Conservation (phyloP, 2,797 vertebrate species). For the Craterocephalus amniculus region DNA sequence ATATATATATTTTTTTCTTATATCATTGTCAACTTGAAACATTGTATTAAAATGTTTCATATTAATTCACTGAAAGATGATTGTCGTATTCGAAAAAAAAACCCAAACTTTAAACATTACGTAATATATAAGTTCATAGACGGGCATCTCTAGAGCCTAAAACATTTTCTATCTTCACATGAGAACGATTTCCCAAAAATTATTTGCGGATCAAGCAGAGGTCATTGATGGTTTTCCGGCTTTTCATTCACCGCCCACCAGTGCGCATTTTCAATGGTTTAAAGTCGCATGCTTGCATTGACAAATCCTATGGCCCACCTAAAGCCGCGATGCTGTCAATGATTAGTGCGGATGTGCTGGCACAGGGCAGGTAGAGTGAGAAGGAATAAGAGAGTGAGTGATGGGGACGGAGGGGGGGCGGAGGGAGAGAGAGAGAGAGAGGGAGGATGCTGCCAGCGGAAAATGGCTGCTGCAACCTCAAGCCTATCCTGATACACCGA, state of each 20-base stretch:
- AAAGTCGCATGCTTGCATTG: constrained; percentile 30
- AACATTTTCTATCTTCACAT: background rate
- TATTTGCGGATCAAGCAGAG: constrained; percentile 35
- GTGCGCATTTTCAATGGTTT: constrained; percentile 22
- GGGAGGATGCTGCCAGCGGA: constrained; percentile 87
- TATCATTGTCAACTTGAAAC: background rate
- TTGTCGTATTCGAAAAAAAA: background rate
- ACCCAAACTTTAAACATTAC: background rate
- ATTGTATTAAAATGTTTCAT: too few relatives aligned
- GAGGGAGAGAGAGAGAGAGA: constrained; percentile 62
- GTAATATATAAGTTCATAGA: background rate
- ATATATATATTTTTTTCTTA: background rate
- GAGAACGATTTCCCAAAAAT: background rate
- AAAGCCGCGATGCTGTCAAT: constrained; percentile 71
- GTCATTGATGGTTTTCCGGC: constrained; percentile 47
- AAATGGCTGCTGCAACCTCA: constrained; percentile 89
- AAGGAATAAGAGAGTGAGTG: constrained; percentile 62
- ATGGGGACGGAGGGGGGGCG: constrained; percentile 36
- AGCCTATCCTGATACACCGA: constrained; percentile 85
- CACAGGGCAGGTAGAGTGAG: constrained; percentile 79
- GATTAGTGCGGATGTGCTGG: constrained; percentile 79
- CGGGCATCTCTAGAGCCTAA: background rate
- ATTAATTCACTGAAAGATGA: background rate
- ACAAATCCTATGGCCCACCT: constrained; percentile 42
- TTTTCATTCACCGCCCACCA: constrained; percentile 33